These are phyloP conservation scores for Drosophila melanogaster DNA, from an alignment of 1,140 invertebrate genomes.

Conservation along the genomic window DNA sequence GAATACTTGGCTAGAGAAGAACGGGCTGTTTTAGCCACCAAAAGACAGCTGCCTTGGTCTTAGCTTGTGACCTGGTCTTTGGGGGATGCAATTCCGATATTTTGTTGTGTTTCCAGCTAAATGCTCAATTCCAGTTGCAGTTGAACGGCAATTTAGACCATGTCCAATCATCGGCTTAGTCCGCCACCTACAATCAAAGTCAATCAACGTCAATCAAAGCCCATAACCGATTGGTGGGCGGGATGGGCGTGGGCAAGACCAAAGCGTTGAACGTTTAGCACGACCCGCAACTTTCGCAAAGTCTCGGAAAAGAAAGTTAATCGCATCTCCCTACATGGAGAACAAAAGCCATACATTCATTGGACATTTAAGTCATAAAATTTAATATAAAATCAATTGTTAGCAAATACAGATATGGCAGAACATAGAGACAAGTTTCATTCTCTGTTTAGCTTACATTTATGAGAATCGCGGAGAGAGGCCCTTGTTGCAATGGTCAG, in stretches of 20 bases:
- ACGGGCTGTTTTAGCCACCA: background rate
- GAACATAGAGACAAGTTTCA: background rate
- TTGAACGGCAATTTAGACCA: conserved; percentile 38
- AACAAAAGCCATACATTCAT: background rate
- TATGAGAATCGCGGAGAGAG: conserved; percentile 32
- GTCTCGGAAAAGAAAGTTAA: conserved; percentile 22
- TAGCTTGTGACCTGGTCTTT: conserved; percentile 7
- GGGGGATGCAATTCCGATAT: conserved; percentile 10
- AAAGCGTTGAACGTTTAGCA: conserved; percentile 57
- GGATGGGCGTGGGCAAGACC: conserved; percentile 8
- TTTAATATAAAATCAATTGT: background rate
- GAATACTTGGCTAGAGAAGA: conserved; percentile 9
- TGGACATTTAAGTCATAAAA: background rate
- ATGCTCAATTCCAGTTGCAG: conserved; percentile 23
- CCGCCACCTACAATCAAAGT: conserved; percentile 37
- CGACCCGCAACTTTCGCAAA: conserved; percentile 48
- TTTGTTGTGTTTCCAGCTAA: background rate
- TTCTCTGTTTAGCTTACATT: conserved; percentile 1
- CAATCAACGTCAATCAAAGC: conserved; percentile 37
- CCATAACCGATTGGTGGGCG: conserved; percentile 34
- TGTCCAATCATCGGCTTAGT: conserved; percentile 14
- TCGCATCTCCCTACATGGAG: conserved; percentile 11
- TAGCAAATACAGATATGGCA: background rate
- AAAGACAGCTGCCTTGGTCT: conserved; percentile 2
- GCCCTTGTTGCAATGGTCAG: conserved; percentile 17